A percentile compares a stretch with the other conserved stretches of the same genome.
Evolutionary conservation across 1,140 invertebrate species (phyloP).

Genomic region (Radopholus similis): DNA sequence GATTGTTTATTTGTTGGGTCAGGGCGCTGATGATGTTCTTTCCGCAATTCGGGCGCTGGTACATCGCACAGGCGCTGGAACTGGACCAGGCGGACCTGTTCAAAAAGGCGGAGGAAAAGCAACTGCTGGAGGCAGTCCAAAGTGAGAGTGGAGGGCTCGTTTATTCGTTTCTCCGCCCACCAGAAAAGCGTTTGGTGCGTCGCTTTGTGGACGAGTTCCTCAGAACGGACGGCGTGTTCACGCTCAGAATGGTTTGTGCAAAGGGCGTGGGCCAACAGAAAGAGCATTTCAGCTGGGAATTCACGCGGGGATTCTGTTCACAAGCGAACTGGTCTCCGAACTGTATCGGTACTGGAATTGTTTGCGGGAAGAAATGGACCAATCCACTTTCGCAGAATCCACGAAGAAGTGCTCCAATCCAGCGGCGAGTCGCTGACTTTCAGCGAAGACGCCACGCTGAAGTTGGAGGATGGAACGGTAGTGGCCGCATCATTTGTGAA

Average conservation of each 20-base stretch:
- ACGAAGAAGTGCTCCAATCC: slow-evolving; percentile 1
- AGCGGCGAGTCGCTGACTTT: neutral
- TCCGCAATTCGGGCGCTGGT: slow-evolving; percentile 50
- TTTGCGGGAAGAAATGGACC: neutral
- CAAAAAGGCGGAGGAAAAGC: neutral
- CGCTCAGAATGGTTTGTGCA: slow-evolving; percentile 62
- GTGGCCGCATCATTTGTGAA: neutral
- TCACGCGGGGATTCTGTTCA: slow-evolving; percentile 16
- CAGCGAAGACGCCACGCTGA: slow-evolving; percentile 12
- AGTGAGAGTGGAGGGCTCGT: slow-evolving; percentile 11
- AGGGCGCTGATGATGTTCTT: slow-evolving; percentile 32
- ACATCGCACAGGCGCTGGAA: slow-evolving; percentile 39
- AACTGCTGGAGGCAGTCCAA: neutral
- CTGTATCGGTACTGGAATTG: neutral
- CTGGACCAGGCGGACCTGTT: slow-evolving; percentile 21
- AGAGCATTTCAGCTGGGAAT: slow-evolving; percentile 31
- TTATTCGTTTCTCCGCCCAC: slow-evolving; percentile 26
- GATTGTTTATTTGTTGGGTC: neutral
- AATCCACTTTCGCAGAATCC: neutral
- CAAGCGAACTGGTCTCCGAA: slow-evolving; percentile 8
- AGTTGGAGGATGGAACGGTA: slow-evolving; percentile 5
- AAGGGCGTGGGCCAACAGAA: too few species aligned
- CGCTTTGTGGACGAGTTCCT: slow-evolving; percentile 63
- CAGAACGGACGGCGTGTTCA: slow-evolving; percentile 64
- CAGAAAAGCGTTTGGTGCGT: slow-evolving; percentile 42